Evolutionary conservation across 2,797 vertebrate species (phyloP).

Genomic region (Diglossa cyanea): DNA sequence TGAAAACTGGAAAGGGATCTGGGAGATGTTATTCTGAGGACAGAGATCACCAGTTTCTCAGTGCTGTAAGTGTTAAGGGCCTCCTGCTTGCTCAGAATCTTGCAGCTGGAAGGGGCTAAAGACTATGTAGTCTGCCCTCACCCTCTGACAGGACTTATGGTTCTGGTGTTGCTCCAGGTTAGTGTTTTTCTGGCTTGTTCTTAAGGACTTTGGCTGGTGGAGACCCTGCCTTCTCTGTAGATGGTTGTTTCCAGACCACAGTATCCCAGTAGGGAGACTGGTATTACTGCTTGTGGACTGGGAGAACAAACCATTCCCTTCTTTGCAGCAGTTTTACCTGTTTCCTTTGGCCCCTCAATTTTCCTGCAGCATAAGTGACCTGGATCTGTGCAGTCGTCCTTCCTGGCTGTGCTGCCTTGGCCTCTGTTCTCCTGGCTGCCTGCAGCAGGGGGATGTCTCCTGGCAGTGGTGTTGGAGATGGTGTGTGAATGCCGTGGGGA

Average conservation of each 20-base stretch:
- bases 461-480: neutral
- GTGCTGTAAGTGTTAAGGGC: neutral
- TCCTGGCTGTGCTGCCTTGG: neutral
- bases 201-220: neutral
- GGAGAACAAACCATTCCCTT: neutral
- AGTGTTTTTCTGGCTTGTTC: neutral
- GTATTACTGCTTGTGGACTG: neutral
- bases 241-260: neutral
- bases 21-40: neutral
- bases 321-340: neutral
- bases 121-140: neutral
- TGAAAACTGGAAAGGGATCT: neutral
- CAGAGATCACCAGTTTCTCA: neutral
- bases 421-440: neutral
- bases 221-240: neutral
- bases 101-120: neutral
- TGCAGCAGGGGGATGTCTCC: neutral
- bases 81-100: neutral
- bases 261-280: neutral
- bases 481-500: rapidly evolving
- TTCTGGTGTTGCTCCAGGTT: neutral
- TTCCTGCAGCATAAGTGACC: neutral
- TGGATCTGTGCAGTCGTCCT: neutral
- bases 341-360: neutral
- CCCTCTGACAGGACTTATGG: neutral